Evolutionary conservation across 2,888 invertebrate genomes (phyloP).

Genomic region (Clusia tigrina): DNA sequence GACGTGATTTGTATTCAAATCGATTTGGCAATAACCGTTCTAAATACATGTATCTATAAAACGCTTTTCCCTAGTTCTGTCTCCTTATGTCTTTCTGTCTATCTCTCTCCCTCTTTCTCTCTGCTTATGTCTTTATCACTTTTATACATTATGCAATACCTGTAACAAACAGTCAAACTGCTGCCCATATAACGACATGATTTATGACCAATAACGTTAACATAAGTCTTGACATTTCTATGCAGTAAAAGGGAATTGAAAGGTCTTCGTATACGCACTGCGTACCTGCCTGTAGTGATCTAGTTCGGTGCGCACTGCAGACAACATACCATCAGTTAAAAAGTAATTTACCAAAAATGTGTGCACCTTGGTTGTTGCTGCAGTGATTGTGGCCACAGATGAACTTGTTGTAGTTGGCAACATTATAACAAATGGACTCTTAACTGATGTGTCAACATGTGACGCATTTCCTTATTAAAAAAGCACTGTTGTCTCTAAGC

Average conservation of each 20-base stretch:
- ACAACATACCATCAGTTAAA: conserved; percentile 42
- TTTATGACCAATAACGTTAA: conserved; percentile 20
- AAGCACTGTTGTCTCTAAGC: conserved; percentile 27
- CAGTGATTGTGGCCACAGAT: conserved; percentile 29
- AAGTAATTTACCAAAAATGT: conserved; percentile 51
- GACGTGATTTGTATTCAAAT: conserved; percentile 25
- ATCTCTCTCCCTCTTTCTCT: too few species aligned
- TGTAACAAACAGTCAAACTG: too few species aligned
- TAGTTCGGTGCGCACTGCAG: conserved; percentile 55
- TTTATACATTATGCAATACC: too few species aligned
- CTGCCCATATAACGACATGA: conserved; percentile 7
- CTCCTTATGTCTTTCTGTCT: too few species aligned
- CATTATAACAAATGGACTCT: conserved; percentile 18
- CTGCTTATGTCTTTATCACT: too few species aligned
- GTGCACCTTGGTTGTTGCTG: not conserved
- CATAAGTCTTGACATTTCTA: conserved; percentile 12
- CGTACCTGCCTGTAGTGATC: conserved; percentile 37
- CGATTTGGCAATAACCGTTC: not conserved
- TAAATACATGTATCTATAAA: not conserved
- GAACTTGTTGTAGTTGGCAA: conserved; percentile 49
- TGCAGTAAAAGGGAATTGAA: not conserved
- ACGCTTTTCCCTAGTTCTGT: too few species aligned
- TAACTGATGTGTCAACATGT: conserved; percentile 25
- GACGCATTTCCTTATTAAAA: conserved; percentile 48
- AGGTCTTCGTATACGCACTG: not conserved